A percentile compares a stretch with the other conserved stretches of the same genome.
Conservation (phyloP, 1,140 invertebrate genomes). For the Hycleus phaleratus region DNA sequence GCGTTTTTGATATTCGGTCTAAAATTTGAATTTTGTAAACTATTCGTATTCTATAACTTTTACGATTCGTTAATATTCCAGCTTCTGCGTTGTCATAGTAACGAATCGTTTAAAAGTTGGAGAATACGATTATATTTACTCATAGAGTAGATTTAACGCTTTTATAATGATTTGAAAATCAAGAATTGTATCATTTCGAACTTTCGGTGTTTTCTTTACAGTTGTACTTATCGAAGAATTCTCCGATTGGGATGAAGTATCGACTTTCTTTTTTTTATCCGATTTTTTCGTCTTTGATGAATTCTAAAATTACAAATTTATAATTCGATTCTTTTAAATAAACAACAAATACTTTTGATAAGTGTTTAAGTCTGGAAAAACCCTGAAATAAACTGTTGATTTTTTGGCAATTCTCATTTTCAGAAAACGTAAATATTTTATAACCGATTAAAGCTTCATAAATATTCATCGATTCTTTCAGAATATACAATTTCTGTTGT, state of each 20-base stretch:
- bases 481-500: constrained; percentile 40
- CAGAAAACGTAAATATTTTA: constrained; percentile 33
- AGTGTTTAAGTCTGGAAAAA: constrained; percentile 42
- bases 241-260: constrained; percentile 34
- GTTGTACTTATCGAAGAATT: constrained; percentile 20
- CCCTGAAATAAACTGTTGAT: constrained; percentile 43
- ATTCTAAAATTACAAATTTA: constrained; percentile 28
- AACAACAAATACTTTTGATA: constrained; percentile 37
- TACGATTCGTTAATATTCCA: too few relatives aligned
- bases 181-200: constrained; percentile 39
- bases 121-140: constrained; percentile 25
- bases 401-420: constrained; percentile 36
- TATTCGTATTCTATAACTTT: not conserved
- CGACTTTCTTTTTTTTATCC: constrained; percentile 36
- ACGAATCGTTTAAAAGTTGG: too few relatives aligned
- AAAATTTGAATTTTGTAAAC: not conserved
- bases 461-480: constrained; percentile 42
- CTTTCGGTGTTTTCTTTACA: constrained; percentile 31
- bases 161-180: constrained; percentile 41
- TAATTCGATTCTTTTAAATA: constrained; percentile 1
- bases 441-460: constrained; percentile 48
- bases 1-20: constrained; percentile 41
- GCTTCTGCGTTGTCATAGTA: too few relatives aligned
- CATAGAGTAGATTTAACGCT: constrained; percentile 42
- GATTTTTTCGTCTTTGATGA: constrained; percentile 41